Evolutionary conservation across 2,797 vertebrate species (phyloP).

Genomic region (Molossus alvarezi): DNA sequence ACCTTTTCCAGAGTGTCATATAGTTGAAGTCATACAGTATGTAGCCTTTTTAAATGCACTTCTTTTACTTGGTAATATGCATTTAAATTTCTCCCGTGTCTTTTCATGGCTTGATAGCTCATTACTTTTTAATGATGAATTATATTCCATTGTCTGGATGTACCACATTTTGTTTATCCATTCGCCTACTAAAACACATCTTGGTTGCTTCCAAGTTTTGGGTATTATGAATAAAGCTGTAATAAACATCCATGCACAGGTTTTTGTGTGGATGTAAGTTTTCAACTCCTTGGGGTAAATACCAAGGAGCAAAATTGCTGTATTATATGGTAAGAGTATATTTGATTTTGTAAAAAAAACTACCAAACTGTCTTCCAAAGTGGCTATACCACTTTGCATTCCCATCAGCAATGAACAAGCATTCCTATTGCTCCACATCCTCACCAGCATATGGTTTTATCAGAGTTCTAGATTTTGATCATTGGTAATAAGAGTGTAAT

Average conservation of each 20-base stretch:
- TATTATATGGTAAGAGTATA: not conserved
- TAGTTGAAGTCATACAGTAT: not conserved
- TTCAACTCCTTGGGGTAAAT: not conserved
- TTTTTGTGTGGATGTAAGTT: slow-evolving; percentile 11
- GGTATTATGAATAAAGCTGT: not conserved
- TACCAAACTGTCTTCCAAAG: not conserved
- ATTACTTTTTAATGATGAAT: not conserved
- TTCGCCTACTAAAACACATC: not conserved
- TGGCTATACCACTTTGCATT: not conserved
- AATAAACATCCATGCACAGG: not conserved
- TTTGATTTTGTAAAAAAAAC: not conserved
- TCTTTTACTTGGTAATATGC: not conserved
- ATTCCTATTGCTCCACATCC: not conserved
- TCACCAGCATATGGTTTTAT: not conserved
- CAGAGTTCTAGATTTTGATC: not conserved
- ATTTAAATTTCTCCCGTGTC: not conserved
- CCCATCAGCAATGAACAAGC: not conserved
- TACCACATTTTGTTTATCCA: not conserved
- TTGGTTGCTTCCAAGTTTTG: not conserved
- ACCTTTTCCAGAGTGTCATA: not conserved
- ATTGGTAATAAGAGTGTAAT: not conserved
- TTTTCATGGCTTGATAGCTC: slow-evolving; percentile 19
- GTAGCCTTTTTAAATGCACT: not conserved
- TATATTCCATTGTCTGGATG: not conserved
- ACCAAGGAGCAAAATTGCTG: not conserved